These are phyloP conservation scores for Diadumene lineata DNA, from an alignment of 92 coral and sea anemone genomes.

Conservation along the genomic window DNA sequence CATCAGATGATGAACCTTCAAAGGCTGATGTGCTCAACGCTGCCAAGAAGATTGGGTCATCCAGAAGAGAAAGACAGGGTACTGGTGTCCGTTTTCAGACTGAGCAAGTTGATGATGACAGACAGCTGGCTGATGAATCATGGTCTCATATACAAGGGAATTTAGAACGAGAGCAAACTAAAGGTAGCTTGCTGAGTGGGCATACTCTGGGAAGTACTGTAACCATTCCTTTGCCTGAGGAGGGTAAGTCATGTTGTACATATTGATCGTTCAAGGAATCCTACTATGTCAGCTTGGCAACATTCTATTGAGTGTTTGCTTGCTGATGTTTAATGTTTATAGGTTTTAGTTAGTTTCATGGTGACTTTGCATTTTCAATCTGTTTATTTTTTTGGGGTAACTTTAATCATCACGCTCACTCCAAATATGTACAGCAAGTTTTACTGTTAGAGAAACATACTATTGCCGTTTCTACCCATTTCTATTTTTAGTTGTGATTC, in stretches of 20 bases:
- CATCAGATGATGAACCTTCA: conserved; percentile 57
- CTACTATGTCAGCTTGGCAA: too few species aligned
- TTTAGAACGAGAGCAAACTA: conserved; percentile 64
- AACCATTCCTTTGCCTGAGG: conserved; percentile 59
- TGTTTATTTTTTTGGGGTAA: too few species aligned
- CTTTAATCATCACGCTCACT: too few species aligned
- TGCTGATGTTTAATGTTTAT: too few species aligned
- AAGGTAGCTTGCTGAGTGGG: conserved; percentile 75
- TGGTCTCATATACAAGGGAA: conserved; percentile 26
- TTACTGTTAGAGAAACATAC: too few species aligned
- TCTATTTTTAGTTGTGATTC: too few species aligned
- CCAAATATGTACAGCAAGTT: too few species aligned
- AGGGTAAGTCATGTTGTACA: conserved; percentile 34
- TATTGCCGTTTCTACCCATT: too few species aligned
- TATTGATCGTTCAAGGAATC: background rate
- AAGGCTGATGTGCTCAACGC: conserved; percentile 8
- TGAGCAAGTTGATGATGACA: conserved; percentile 31
- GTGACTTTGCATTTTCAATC: too few species aligned
- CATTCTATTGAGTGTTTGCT: too few species aligned
- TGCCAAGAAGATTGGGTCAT: conserved; percentile 5
- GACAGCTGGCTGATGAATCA: conserved; percentile 31
- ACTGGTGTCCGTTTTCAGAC: conserved; percentile 80
- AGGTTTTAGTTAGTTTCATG: too few species aligned
- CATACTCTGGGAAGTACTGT: conserved; percentile 75
- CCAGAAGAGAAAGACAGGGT: conserved; percentile 48